These are phyloP conservation scores for Nomada fucata DNA, from an alignment of 2,888 invertebrate species.

Conservation along the genomic window DNA sequence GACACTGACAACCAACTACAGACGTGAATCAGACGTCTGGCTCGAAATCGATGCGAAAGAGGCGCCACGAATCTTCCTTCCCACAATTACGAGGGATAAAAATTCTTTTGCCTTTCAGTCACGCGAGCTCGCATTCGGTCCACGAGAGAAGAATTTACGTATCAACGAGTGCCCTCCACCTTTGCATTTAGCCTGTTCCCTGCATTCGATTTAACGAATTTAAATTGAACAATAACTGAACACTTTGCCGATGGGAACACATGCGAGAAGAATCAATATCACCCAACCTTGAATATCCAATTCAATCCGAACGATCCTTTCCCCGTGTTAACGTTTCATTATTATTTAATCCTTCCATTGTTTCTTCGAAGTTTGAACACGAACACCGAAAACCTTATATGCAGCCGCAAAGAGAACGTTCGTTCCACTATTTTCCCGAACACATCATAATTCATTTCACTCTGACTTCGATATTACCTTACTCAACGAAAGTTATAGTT, in stretches of 20 bases:
- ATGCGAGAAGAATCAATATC: no score
- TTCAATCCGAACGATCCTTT: no score
- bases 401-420: no score
- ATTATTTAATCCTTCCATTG: no score
- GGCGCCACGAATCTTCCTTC: conserved; percentile 72
- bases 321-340: no score
- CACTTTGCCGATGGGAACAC: background rate
- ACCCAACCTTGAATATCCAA: no score
- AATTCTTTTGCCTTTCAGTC: conserved; percentile 76
- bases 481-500: background rate
- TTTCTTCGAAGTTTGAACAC: background rate
- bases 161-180: conserved; percentile 1
- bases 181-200: conserved; percentile 26
- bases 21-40: conserved; percentile 64
- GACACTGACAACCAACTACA: conserved; percentile 60
- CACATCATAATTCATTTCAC: background rate
- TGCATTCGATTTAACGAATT: background rate
- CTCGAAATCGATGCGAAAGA: conserved; percentile 68
- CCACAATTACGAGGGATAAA: conserved; percentile 77
- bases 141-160: conserved; percentile 61
- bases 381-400: no score
- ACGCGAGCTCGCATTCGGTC: conserved; percentile 72
- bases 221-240: background rate
- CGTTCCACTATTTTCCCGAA: background rate
- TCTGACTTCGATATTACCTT: background rate